These are phyloP conservation scores for Stegodyphus mimosarum DNA, from an alignment of 1,140 invertebrate species.

Conservation along the genomic window DNA sequence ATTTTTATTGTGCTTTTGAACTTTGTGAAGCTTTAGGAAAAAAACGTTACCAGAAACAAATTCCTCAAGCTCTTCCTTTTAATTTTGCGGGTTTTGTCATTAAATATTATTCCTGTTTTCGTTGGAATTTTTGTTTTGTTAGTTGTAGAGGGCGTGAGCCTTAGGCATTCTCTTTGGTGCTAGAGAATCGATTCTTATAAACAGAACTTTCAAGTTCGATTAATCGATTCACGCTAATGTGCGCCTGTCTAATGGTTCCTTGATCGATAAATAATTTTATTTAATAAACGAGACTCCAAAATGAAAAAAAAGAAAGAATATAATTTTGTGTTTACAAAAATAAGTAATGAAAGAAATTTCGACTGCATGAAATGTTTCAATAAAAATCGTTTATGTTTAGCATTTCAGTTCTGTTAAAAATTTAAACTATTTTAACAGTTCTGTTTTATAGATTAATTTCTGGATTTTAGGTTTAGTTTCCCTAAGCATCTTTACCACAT, in stretches of 20 bases:
- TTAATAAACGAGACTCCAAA: conserved; percentile 37
- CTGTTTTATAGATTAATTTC: too few relatives aligned
- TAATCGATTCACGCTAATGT: conserved; percentile 50
- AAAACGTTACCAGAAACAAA: conserved; percentile 7
- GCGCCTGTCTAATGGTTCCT: conserved; percentile 45
- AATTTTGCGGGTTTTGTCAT: conserved; percentile 42
- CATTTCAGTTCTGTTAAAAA: too few relatives aligned
- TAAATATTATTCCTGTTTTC: conserved; percentile 51
- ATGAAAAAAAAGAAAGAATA: conserved; percentile 35
- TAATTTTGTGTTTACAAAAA: background rate
- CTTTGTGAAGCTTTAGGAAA: background rate
- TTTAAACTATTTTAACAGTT: too few relatives aligned
- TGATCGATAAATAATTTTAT: conserved; percentile 49
- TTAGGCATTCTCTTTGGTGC: background rate
- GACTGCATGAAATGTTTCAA: too few relatives aligned
- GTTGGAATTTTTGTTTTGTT: conserved; percentile 11
- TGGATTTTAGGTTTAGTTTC: too few relatives aligned
- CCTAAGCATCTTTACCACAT: too few relatives aligned
- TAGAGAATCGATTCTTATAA: conserved; percentile 39
- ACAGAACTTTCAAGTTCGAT: conserved; percentile 41
- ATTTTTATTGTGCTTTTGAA: too few relatives aligned
- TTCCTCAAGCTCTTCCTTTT: conserved; percentile 40
- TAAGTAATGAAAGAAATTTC: too few relatives aligned
- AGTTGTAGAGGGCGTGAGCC: too few relatives aligned
- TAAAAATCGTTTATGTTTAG: too few relatives aligned